Evolutionary conservation across 2,888 invertebrate genomes (phyloP), one percentile per base, ranked within the genome.

Genomic region (Leucophora obtusa): DNA sequence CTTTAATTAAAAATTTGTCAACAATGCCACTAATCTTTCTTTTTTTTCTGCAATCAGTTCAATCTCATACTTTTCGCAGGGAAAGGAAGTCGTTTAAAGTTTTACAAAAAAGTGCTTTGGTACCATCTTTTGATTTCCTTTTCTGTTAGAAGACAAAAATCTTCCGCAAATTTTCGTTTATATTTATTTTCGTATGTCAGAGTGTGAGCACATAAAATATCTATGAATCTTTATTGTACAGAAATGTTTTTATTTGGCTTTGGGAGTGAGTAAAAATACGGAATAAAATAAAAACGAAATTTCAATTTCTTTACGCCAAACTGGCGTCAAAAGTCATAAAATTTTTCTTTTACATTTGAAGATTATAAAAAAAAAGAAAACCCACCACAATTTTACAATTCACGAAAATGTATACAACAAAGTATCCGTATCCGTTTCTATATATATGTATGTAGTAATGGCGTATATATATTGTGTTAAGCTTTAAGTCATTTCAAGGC

Each of bases 251-350:
- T 47, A n/a, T 47, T n/a, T 47, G 6, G 5, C 17, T 33, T 15
- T 50, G 17, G 56, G 24, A 38, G 10, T 21, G 1, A 17, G 38
- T 60, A 9, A 4, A 10, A 7, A 15, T 18, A 33, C 56, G 21
- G 47, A 6, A 62, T 54, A 62, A 63, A 50, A 72, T n/a, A 33
- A 63, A 62, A 80, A 62, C 58, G 11, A 60, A 76, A 73, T 77
- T 81, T 77, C 73, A 81, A 81, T 81, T 81, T 74, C 56, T 74
- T 73, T 43, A 53, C 72, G 72, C 24, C 80, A 69, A 77, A 70
- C 60, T 77, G 81, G 73, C 81, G 73, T 62, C 81, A 74, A 77
- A 81, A 71, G 65, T 81, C 70, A 71, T 77, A 77, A 77, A 77
- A 58, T 58, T 63, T 38, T 21, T 53, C 11, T 15, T 6, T 35